These are phyloP conservation scores for Ploceus nigricollis DNA, from an alignment of 2,113 vertebrate species.

Conservation along the genomic window DNA sequence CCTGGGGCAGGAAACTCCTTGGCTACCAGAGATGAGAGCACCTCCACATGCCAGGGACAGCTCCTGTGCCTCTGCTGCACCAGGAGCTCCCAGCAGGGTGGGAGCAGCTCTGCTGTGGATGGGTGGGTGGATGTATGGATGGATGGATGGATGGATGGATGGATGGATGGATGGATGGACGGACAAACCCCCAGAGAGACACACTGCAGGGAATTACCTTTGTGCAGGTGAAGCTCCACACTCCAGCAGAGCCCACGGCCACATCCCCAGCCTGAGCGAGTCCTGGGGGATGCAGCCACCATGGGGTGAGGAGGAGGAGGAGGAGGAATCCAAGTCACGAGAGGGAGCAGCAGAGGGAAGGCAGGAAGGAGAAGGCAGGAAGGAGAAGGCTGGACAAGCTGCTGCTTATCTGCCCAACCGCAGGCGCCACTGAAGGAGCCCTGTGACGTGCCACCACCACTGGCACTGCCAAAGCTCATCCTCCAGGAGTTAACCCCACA, in stretches of 20 bases:
- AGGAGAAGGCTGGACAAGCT: not conserved
- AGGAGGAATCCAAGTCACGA: not conserved
- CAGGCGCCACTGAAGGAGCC: accelerated
- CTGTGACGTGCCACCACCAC: accelerated
- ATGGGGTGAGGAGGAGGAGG: not conserved
- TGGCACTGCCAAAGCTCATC: not conserved
- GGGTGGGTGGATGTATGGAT: not conserved
- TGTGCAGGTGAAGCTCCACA: not conserved
- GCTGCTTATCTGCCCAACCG: not conserved
- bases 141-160: not conserved
- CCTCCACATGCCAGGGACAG: accelerated
- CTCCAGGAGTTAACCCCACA: no score
- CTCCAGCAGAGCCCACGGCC: not conserved
- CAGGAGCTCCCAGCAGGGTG: accelerated
- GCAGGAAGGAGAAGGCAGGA: not conserved
- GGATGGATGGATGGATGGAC: not conserved
- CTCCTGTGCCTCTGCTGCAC: accelerated
- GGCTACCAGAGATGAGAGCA: not conserved
- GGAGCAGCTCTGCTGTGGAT: not conserved
- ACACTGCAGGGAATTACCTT: not conserved
- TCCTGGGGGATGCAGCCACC: not conserved
- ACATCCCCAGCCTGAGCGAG: not conserved
- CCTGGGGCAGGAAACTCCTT: no score
- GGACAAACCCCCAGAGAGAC: not conserved
- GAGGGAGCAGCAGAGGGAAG: not conserved